A percentile compares a stretch with the other conserved stretches of the same genome.
Evolutionary conservation across 2,888 invertebrate genomes (phyloP).

Genomic region (Agonum fuliginosum): DNA sequence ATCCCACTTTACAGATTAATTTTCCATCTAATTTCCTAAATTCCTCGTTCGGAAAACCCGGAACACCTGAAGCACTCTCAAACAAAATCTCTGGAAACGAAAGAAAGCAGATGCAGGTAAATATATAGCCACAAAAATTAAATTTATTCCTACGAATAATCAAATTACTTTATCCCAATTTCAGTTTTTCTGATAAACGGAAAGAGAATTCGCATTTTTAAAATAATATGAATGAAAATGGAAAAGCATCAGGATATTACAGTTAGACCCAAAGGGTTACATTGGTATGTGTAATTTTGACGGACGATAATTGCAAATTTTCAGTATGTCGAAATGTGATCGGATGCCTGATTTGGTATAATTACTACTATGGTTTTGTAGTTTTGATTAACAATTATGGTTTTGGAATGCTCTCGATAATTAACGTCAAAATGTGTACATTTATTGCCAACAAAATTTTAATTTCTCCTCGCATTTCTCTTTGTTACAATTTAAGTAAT

Average conservation of each 20-base stretch:
- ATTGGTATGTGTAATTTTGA: neutral
- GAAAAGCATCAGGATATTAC: conserved; percentile 19
- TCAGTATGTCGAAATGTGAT: neutral
- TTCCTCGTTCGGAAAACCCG: no score
- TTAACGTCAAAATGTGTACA: no score
- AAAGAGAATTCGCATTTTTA: no score
- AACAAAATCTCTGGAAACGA: neutral
- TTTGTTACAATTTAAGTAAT: no score
- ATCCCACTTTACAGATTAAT: conserved; percentile 4
- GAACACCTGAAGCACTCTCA: neutral
- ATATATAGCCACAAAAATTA: neutral
- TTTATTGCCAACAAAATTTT: no score
- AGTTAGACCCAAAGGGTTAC: neutral
- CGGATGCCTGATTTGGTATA: neutral
- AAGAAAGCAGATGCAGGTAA: conserved; percentile 17
- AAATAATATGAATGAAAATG: no score
- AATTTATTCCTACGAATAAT: neutral
- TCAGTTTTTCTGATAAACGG: no score
- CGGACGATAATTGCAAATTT: conserved; percentile 9
- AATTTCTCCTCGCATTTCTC: no score
- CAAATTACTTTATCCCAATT: no score
- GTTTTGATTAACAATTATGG: no score
- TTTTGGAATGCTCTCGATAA: no score
- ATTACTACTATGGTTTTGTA: neutral
- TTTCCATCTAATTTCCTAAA: neutral